phyloP scores from a whole-genome alignment of 1,140 invertebrate genomes.

The Caenorhabditis remanei region DNA sequence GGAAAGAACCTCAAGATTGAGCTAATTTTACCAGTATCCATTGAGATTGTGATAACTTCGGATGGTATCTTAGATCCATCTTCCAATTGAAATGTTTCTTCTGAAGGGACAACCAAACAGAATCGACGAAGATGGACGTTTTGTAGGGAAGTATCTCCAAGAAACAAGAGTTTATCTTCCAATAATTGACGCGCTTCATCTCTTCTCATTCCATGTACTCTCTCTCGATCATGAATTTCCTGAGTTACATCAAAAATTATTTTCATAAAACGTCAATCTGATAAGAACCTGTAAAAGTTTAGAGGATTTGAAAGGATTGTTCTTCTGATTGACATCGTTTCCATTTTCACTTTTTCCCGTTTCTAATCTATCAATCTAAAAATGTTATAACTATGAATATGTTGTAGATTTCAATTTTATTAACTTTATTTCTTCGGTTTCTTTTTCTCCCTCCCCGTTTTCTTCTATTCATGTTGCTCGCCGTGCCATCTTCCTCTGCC shows the following conservation, averaged over 20 bases:
- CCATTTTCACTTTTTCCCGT: background rate
- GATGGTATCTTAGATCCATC: slow-evolving; percentile 7
- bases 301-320: background rate
- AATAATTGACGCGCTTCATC: slow-evolving; percentile 30
- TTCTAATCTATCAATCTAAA: background rate
- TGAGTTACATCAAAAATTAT: background rate
- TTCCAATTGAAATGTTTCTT: slow-evolving; percentile 7
- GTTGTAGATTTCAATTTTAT: background rate
- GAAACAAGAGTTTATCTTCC: slow-evolving; percentile 40
- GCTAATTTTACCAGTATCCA: slow-evolving; percentile 23
- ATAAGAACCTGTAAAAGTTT: slow-evolving; percentile 15
- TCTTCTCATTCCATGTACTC: slow-evolving; percentile 31
- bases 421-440: slow-evolving; percentile 21
- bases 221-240: slow-evolving; percentile 39
- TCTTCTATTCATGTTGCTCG: background rate
- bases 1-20: slow-evolving; percentile 34
- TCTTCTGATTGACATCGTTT: background rate
- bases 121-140: slow-evolving; percentile 33
- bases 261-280: no score
- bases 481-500: background rate
- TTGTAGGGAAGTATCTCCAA: background rate
- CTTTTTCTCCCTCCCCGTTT: slow-evolving; percentile 20
- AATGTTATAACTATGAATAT: no score
- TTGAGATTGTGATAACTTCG: slow-evolving; percentile 1
- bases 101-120: slow-evolving; percentile 15